phyloP scores from a whole-genome alignment of 1,140 invertebrate genomes.

The Sarcophaga bullata region DNA sequence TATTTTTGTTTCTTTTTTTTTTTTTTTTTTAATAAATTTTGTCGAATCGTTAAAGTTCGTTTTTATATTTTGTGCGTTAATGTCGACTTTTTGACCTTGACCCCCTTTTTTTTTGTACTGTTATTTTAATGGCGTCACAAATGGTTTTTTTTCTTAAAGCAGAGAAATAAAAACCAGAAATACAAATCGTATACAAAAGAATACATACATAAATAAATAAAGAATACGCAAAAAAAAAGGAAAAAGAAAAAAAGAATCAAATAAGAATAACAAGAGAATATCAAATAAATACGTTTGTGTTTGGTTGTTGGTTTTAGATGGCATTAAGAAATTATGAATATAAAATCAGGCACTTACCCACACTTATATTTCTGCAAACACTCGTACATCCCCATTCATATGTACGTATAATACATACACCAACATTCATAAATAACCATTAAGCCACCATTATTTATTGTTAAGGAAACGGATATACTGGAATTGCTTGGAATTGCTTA shows the following conservation, averaged over 20 bases:
- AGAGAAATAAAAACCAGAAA: too few relatives aligned
- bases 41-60: too few relatives aligned
- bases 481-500: not conserved
- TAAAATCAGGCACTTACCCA: too few relatives aligned
- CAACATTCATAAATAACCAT: too few relatives aligned
- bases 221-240: not conserved
- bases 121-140: not conserved
- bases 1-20: too few relatives aligned
- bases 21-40: too few relatives aligned
- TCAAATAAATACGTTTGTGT: too few relatives aligned
- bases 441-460: not conserved
- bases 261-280: too few relatives aligned
- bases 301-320: too few relatives aligned
- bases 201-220: not conserved
- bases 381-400: too few relatives aligned
- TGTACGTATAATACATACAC: too few relatives aligned
- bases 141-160: not conserved
- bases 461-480: not conserved
- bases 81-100: slow-evolving; percentile 4
- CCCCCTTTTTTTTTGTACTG: not conserved
- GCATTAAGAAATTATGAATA: too few relatives aligned
- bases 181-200: not conserved
- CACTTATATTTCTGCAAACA: not conserved
- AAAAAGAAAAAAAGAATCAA: not conserved
- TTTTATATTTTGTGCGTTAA: not conserved